These are phyloP conservation scores for Stictocephala bisonia DNA, from an alignment of 2,888 invertebrate genomes.

Conservation along the genomic window DNA sequence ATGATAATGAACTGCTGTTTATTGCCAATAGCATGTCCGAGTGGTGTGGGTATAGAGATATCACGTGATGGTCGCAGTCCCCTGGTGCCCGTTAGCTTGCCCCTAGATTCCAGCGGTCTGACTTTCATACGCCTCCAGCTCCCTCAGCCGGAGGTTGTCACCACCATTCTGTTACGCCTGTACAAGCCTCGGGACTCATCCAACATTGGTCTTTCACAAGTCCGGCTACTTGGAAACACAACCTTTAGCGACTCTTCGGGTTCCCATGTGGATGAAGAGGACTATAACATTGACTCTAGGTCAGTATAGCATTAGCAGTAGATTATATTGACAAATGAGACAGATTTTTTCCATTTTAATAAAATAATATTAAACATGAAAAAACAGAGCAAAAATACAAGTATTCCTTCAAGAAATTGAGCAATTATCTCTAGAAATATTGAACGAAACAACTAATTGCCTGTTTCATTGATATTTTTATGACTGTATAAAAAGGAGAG, in stretches of 20 bases:
- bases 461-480: no score
- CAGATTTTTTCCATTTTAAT: no score
- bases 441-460: no score
- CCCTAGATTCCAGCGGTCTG: constrained; percentile 87
- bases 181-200: constrained; percentile 91
- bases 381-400: no score
- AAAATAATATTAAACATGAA: no score
- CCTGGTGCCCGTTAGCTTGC: constrained; percentile 85
- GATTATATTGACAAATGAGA: no score
- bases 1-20: no score
- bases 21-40: constrained; percentile 88
- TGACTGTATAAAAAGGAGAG: no score
- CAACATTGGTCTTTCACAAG: constrained; percentile 89
- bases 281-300: constrained; percentile 12
- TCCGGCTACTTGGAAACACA: constrained; percentile 85
- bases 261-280: constrained; percentile 16
- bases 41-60: constrained; percentile 87
- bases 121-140: constrained; percentile 87
- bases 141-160: constrained; percentile 86
- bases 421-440: no score
- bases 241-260: constrained; percentile 75
- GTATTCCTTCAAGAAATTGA: no score
- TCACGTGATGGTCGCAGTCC: constrained; percentile 83
- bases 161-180: constrained; percentile 80
- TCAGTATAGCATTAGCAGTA: no score